These are phyloP conservation scores for Apodemia zela DNA, from an alignment of 2,888 invertebrate species.

Conservation along the genomic window DNA sequence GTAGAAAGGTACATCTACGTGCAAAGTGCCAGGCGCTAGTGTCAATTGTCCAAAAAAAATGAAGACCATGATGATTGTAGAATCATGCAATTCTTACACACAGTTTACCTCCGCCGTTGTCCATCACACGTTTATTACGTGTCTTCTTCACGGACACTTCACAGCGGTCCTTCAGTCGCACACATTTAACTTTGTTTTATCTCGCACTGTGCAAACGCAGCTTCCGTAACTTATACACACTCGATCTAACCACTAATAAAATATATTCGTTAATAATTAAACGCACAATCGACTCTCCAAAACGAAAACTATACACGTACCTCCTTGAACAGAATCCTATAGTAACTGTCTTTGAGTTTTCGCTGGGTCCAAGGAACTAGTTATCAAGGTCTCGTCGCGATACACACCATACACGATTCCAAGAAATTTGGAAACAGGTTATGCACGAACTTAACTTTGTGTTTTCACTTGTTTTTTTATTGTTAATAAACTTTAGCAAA, in stretches of 20 bases:
- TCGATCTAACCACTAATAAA: constrained; percentile 56
- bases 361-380: constrained; percentile 75
- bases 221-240: constrained; percentile 57
- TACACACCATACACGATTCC: constrained; percentile 65
- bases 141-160: constrained; percentile 57
- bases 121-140: constrained; percentile 62
- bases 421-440: constrained; percentile 67
- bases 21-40: constrained; percentile 58
- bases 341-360: constrained; percentile 65
- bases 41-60: constrained; percentile 42
- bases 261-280: constrained; percentile 43
- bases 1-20: constrained; percentile 41
- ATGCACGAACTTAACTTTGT: constrained; percentile 49
- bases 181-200: constrained; percentile 62
- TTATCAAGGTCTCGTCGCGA: constrained; percentile 79
- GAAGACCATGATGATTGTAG: constrained; percentile 36
- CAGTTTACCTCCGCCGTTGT: constrained; percentile 73
- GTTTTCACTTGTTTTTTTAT: constrained; percentile 32
- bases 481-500: constrained; percentile 30
- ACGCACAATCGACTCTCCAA: constrained; percentile 60
- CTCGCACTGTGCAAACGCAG: constrained; percentile 55
- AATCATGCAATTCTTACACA: constrained; percentile 62
- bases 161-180: constrained; percentile 57
- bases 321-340: constrained; percentile 76
- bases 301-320: constrained; percentile 76